phyloP scores from a whole-genome alignment of 2,888 invertebrate genomes.

The Masnerella sp. region DNA sequence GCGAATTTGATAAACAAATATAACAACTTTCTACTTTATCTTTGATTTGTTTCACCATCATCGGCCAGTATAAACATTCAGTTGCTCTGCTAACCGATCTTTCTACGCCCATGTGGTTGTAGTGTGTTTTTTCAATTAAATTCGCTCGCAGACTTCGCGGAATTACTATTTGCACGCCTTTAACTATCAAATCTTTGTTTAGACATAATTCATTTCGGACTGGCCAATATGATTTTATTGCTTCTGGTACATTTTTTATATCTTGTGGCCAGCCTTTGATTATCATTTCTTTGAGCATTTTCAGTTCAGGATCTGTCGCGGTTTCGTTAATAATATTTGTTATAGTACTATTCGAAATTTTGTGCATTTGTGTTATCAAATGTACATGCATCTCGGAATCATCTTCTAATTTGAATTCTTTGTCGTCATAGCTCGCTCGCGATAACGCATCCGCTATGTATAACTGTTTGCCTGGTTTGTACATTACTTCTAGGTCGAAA shows the following conservation, averaged over 20 bases:
- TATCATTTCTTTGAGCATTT: conserved; percentile 56
- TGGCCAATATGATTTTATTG: conserved; percentile 44
- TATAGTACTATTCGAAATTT: conserved; percentile 21
- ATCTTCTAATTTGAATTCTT: conserved; percentile 15
- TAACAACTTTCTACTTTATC: conserved; percentile 59
- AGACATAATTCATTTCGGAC: conserved; percentile 48
- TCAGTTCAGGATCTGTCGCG: conserved; percentile 55
- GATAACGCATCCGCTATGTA: conserved; percentile 68
- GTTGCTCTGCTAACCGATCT: conserved; percentile 61
- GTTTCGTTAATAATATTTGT: conserved; percentile 34
- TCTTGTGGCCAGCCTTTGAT: conserved; percentile 62
- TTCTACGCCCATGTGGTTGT: conserved; percentile 63
- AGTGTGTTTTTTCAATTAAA: conserved; percentile 63
- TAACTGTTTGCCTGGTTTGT: conserved; percentile 65
- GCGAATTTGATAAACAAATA: conserved; percentile 49
- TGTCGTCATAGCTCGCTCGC: conserved; percentile 51
- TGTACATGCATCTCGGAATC: conserved; percentile 54
- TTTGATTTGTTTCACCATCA: conserved; percentile 62
- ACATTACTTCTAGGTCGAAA: conserved; percentile 47
- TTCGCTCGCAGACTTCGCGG: conserved; percentile 52
- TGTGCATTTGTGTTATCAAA: conserved; percentile 64
- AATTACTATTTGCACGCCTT: conserved; percentile 55
- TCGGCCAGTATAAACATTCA: conserved; percentile 63
- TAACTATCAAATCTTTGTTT: conserved; percentile 55
- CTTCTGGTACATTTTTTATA: conserved; percentile 39